A percentile compares a stretch with the other conserved stretches of the same genome.
Conservation (phyloP, 2,113 vertebrate genomes). For the Pomatorhinus ruficollis region DNA sequence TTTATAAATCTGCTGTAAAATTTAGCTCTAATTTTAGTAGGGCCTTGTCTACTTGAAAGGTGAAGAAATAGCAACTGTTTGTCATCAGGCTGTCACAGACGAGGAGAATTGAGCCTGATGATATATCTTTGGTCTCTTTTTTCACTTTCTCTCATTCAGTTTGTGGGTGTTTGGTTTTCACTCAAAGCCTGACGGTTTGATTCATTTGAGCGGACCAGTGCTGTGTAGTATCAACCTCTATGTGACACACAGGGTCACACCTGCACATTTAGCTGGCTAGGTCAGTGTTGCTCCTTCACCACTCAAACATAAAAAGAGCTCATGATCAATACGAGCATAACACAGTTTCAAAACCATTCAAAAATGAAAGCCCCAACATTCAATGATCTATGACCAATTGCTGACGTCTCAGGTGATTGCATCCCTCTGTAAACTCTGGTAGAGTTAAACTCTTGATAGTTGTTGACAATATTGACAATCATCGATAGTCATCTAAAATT, state of each 20-base stretch:
- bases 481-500: neutral
- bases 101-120: neutral
- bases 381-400: neutral
- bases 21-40: neutral
- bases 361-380: neutral
- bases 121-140: neutral
- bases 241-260: neutral
- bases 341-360: neutral
- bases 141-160: neutral
- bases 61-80: neutral
- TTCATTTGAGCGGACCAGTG: neutral
- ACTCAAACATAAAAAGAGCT: neutral
- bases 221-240: neutral
- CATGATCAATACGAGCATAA: neutral
- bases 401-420: neutral
- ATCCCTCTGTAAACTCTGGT: neutral
- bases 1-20: neutral
- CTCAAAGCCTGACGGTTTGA: neutral
- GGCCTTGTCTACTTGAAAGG: neutral
- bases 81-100: neutral
- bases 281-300: neutral
- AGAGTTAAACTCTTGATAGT: neutral
- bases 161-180: neutral
- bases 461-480: neutral
- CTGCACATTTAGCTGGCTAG: neutral